Base-by-base conservation (phyloP, 2,113 vertebrate genomes). In the Melozone crissalis region DNA sequence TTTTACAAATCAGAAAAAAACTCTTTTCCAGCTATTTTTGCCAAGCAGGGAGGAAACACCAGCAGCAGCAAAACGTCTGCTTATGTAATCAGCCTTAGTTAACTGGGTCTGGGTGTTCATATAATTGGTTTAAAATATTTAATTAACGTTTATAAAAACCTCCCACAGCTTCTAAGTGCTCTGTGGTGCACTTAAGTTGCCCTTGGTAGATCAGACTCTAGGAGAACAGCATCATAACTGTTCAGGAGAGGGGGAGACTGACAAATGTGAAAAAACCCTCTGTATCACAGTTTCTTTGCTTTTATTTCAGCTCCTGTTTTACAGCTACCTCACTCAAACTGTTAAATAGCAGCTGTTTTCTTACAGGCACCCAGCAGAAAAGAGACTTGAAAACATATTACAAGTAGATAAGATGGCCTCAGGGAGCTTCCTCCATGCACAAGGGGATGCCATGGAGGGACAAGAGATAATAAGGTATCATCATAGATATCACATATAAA, bases 61-160 rank as follows among this genome's bases (percentile, higher is more conserved):
- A 66, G 0, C 44, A 37, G n/a, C 55, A 95, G 82, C 35, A 82
- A 76, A 80, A 65, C 18, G 20, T 35, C 39, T 75, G 55, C 43
- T 76, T 87, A 57, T 47, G 35, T 86, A 85, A 94, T 24, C 21
- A 66, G 44, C 69, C 54, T 73, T 78, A 73, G 71, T 68, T 78
- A 76, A 69, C 81, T 69, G 75, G 54, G 43, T 54, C 58, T 94
- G 47, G 63, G 67, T 6, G 15, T 59, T 58, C 31, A 51, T 63
- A 47, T 66, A 68, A 73, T 91, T 96, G 63, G 20, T 81, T 88
- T 92, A 9, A 95, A 91, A 81, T 51, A 80, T 72, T 83, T 94
- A 93, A 91, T 91, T 87, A 65, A 78, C 31, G 20, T 75, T 91
- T 84, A 14, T 37, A 84, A 66, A 43, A 92, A 77, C 59, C 12